Base-by-base conservation (phyloP, 2,888 invertebrate species). In the Orthonevra nobilis region DNA sequence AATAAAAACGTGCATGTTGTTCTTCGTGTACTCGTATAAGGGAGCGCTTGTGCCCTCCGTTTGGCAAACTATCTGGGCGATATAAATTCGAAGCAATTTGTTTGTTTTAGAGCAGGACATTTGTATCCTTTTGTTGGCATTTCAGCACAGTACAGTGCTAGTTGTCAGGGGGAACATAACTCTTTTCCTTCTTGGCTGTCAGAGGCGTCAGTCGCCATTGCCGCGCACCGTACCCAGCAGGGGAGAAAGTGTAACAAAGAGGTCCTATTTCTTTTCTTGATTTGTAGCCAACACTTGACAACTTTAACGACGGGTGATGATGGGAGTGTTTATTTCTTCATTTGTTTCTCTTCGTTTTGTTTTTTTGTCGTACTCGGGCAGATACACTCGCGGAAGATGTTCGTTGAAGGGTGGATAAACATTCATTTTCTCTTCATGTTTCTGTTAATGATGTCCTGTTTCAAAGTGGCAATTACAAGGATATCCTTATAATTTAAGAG, bases 71-170 rank as follows among this genome's bases (percentile, higher is more conserved):
- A 54, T 56, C 63, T 66, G 40, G 58, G 60, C 46, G 58, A 73
- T 73, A 79, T 73, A 66, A 79, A 79, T 79, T 72, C 66, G 64
- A 79, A 73, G 60, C 73, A 73, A 79, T 79, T 79, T 79, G 60
- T 73, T 73, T 52, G 60, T 66, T 73, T 73, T 64, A 79, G 79
- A 56, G 60, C 79, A 61, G 66, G 73, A 73, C 66, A 79, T 79
- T 79, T 79, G 54, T 79, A 56, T 73, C 60, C 73, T 66, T 79
- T 79, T 77, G 70, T 75, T 75, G 75, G 63, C 56, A 64, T 77
- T 77, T 70, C 64, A 70, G 58, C 70, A 52, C 50, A 70, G 52
- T 23, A 68, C 44, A 61, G 66, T 64, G 48, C 50, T 64, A 38
- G 75, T 64, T 75, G 75, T 74, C 48, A 48, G 32, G 54, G 28